A percentile compares a stretch with the other conserved stretches of the same genome.
These are phyloP conservation scores for Caracal caracal DNA, from an alignment of 2,113 vertebrate species.

Conservation along the genomic window DNA sequence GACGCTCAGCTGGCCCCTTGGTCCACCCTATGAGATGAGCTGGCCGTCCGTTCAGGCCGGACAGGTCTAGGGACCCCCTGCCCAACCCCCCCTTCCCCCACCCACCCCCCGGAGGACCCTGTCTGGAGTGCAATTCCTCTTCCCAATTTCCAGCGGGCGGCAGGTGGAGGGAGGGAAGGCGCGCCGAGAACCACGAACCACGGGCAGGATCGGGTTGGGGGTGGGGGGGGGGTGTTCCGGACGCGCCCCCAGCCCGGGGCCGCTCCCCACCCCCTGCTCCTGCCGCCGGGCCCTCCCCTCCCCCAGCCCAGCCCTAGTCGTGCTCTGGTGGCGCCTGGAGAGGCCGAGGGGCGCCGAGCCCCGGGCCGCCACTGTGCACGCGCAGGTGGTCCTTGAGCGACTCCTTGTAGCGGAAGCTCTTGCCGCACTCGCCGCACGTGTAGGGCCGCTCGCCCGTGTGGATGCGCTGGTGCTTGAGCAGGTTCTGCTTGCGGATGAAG, in stretches of 20 bases:
- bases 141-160: constrained; percentile 43
- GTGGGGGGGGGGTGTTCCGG: not conserved
- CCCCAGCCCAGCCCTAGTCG: constrained; percentile 74
- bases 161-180: constrained; percentile 47
- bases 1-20: not conserved
- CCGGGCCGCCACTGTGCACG: constrained; percentile 83
- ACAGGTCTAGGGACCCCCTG: not conserved
- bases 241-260: not conserved
- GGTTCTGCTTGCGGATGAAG: constrained; percentile 87
- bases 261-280: not conserved
- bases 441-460: constrained; percentile 86
- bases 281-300: not conserved
- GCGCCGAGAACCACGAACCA: not conserved
- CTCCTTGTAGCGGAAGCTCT: constrained; percentile 90
- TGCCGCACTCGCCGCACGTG: constrained; percentile 87
- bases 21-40: constrained; percentile 26
- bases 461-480: constrained; percentile 85
- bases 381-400: constrained; percentile 90
- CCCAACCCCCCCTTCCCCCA: not conserved
- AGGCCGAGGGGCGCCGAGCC: constrained; percentile 52
- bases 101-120: not conserved
- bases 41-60: not conserved
- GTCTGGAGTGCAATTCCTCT: constrained; percentile 62
- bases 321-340: constrained; percentile 49
- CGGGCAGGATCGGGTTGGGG: not conserved